A percentile compares a stretch with the other conserved stretches of the same genome.
Evolutionary conservation across 2,113 vertebrate genomes (phyloP).

Genomic region (Sciurus niger): DNA sequence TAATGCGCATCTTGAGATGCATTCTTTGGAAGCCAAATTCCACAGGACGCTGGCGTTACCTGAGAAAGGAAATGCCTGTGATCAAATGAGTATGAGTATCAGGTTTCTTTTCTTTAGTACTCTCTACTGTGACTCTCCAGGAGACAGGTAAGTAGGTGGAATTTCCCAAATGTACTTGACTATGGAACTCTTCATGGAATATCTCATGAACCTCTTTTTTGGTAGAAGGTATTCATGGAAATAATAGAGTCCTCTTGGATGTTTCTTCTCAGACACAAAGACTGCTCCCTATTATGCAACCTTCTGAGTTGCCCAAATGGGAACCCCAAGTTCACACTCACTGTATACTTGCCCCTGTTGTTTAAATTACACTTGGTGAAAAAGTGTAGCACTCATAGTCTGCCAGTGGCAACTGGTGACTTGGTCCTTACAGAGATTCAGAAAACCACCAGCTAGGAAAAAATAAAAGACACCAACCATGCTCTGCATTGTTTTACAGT

Average conservation of each 20-base stretch:
- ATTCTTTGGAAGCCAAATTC: background rate
- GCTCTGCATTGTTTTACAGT: background rate
- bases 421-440: background rate
- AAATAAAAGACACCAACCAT: background rate
- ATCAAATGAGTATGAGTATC: background rate
- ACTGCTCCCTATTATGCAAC: background rate
- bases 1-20: background rate
- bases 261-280: background rate
- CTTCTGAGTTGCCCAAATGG: background rate
- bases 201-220: background rate
- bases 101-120: background rate
- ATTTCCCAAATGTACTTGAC: background rate
- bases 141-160: background rate
- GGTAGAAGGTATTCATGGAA: background rate
- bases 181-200: background rate
- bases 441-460: background rate
- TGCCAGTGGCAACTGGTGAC: background rate
- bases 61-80: background rate
- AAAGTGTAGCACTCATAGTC: background rate
- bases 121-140: background rate
- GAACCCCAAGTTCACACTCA: background rate
- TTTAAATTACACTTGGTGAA: background rate
- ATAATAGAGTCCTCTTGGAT: background rate
- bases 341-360: background rate
- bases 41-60: background rate